phyloP scores from a whole-genome alignment of 2,113 vertebrate genomes.

The Corynorhinus townsendii region DNA sequence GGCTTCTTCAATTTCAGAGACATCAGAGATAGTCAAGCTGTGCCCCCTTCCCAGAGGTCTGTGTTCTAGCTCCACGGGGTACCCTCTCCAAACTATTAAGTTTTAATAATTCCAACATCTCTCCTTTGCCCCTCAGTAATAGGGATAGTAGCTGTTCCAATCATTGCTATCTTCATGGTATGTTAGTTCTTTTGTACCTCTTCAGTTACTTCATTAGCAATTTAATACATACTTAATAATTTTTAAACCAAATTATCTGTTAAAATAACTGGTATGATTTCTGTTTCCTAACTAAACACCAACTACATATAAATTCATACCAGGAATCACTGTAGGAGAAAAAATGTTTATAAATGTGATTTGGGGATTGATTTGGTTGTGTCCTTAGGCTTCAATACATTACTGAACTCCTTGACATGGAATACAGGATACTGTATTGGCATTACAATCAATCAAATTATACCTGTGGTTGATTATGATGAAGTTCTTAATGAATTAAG shows the following conservation, averaged over 20 bases:
- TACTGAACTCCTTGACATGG: background rate
- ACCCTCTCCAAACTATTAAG: background rate
- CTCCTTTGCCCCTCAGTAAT: background rate
- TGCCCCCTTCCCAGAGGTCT: background rate
- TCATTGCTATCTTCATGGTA: background rate
- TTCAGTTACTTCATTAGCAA: background rate
- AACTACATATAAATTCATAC: background rate
- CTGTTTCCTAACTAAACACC: background rate
- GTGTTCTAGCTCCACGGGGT: background rate
- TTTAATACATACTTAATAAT: background rate
- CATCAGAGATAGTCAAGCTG: background rate
- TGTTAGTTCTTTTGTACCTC: background rate
- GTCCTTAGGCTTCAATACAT: background rate
- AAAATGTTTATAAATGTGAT: background rate
- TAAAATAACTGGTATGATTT: conserved; percentile 31
- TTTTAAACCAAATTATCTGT: background rate
- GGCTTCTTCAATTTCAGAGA: conserved; percentile 3
- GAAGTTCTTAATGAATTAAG: conserved; percentile 9
- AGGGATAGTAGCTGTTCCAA: background rate
- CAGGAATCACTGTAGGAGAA: background rate
- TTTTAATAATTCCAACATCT: conserved; percentile 5
- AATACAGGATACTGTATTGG: background rate
- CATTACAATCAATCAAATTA: background rate
- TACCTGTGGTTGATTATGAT: background rate
- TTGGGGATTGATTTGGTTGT: background rate